Percentiles rank a stretch among this genome's conserved stretches.
phyloP scores from a whole-genome alignment of 2,888 invertebrate genomes.

The Hypolimnas misippus region DNA sequence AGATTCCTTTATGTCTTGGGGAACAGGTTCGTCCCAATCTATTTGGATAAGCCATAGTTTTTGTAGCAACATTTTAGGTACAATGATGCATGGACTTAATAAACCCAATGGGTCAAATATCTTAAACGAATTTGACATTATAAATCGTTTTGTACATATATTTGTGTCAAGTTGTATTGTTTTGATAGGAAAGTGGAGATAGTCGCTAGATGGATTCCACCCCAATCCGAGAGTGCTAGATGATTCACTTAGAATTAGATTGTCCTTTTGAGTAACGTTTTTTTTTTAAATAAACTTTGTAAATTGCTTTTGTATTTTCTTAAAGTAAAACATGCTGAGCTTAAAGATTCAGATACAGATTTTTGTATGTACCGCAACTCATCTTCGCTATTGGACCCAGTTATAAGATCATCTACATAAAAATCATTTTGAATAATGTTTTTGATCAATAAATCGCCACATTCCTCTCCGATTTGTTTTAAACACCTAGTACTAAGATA shows the following conservation, averaged over 20 bases:
- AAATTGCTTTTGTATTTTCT: not conserved
- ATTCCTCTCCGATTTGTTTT: not conserved
- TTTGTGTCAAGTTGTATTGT: not conserved
- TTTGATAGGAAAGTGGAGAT: not conserved
- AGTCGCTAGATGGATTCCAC: not conserved
- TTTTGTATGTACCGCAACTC: slow-evolving; percentile 4
- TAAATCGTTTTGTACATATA: slow-evolving; percentile 40
- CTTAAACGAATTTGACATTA: slow-evolving; percentile 35
- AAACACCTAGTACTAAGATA: not conserved
- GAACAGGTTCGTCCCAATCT: not conserved
- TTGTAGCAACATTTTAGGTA: not conserved
- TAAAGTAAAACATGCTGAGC: not conserved
- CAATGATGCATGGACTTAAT: not conserved
- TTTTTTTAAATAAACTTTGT: not conserved
- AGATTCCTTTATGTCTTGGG: slow-evolving; percentile 13
- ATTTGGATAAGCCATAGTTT: not conserved
- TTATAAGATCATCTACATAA: slow-evolving; percentile 29
- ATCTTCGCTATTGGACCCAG: slow-evolving; percentile 28
- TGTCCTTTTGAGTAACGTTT: no score
- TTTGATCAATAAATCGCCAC: slow-evolving; percentile 11
- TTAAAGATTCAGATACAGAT: not conserved
- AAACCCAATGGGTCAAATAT: slow-evolving; percentile 37
- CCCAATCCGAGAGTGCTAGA: not conserved
- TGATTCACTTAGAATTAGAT: not conserved
- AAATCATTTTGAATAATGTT: slow-evolving; percentile 48